A percentile compares a stretch with the other conserved stretches of the same genome.
Conservation (phyloP, 2,797 vertebrate species). For the Peromyscus nudipes region DNA sequence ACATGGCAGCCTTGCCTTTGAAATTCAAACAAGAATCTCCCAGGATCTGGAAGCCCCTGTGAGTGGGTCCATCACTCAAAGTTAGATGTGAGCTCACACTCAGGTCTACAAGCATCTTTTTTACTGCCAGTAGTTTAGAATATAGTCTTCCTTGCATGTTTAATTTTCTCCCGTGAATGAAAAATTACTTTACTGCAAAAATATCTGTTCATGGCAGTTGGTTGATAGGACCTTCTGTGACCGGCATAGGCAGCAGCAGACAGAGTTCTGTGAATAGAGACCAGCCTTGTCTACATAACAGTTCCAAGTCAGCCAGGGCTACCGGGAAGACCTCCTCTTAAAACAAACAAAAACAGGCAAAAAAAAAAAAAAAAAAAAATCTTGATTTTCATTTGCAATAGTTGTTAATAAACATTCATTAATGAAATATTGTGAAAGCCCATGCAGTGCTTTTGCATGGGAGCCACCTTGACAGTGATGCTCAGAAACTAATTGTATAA, state of each 20-base stretch:
- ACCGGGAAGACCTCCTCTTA: not conserved
- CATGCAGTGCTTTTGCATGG: not conserved
- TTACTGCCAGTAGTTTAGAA: not conserved
- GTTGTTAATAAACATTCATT: not conserved
- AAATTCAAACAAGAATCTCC: not conserved
- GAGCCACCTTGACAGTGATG: not conserved
- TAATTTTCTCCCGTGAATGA: not conserved
- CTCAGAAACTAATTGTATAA: not conserved
- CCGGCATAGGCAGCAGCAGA: not conserved
- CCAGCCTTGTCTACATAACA: not conserved
- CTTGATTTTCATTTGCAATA: not conserved
- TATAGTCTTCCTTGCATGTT: not conserved
- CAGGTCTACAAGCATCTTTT: not conserved
- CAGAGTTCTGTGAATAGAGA: not conserved
- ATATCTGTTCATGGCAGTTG: not conserved
- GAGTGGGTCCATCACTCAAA: not conserved
- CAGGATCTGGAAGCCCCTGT: too few species aligned
- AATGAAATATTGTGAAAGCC: not conserved
- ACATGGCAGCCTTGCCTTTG: not conserved
- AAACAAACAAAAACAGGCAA: not conserved
- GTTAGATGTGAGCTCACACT: not conserved
- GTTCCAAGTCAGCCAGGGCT: not conserved
- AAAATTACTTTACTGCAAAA: not conserved
- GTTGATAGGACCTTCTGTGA: not conserved
- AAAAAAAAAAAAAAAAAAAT: too few species aligned